These are phyloP conservation scores for Cladopsammia gracilis DNA, from an alignment of 64 coral and sea anemone species.

Conservation along the genomic window DNA sequence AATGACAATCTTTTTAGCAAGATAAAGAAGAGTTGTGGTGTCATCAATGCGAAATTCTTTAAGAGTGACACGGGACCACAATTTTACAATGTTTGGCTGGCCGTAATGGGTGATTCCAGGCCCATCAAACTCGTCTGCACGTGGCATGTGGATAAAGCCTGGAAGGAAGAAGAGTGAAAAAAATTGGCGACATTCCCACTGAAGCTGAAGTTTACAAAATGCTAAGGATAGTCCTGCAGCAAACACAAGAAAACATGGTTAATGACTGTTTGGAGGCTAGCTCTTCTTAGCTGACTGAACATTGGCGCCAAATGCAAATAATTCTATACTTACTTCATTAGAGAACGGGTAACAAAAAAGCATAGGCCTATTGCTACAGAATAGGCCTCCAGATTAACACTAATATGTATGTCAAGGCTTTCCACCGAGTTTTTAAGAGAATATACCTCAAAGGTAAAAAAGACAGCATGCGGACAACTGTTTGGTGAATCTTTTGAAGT, in stretches of 20 bases:
- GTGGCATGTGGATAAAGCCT: conserved; percentile 68
- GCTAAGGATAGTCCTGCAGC: conserved; percentile 55
- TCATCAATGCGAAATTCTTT: conserved; percentile 3
- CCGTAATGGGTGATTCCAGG: conserved; percentile 17
- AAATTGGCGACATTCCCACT: conserved; percentile 16
- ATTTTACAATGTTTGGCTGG: conserved; percentile 70
- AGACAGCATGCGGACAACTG: conserved; percentile 49
- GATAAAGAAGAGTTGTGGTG: conserved; percentile 41
- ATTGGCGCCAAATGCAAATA: neutral
- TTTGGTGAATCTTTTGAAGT: conserved; percentile 49
- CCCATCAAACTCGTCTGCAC: conserved; percentile 62
- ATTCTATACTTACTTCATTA: conserved; percentile 38
- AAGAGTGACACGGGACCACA: conserved; percentile 60
- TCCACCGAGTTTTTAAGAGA: conserved; percentile 54
- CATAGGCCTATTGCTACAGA: conserved; percentile 68
- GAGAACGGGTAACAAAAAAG: conserved; percentile 23
- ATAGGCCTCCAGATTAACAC: conserved; percentile 54
- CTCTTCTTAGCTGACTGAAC: neutral
- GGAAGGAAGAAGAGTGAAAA: conserved; percentile 38
- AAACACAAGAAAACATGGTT: conserved; percentile 18
- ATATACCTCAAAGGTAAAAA: conserved; percentile 62
- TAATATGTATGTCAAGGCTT: conserved; percentile 66
- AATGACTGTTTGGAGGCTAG: neutral
- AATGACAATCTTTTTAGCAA: conserved; percentile 66
- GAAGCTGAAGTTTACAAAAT: conserved; percentile 63